Evolutionary conservation across 2,797 vertebrate species (phyloP).

Genomic region (Bradypodion ventrale): DNA sequence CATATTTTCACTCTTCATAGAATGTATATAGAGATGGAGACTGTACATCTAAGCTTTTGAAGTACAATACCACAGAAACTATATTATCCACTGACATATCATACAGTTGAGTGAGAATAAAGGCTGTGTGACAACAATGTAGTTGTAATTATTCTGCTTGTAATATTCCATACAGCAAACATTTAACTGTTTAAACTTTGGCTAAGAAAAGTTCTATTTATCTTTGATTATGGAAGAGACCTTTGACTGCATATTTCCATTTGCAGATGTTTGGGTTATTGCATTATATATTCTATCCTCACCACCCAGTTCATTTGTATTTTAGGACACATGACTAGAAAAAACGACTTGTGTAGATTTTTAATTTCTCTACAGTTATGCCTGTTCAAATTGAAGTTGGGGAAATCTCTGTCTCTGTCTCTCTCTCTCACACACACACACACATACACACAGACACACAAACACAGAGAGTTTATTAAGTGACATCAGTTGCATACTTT

Average conservation of each 20-base stretch:
- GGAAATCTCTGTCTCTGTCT: not conserved
- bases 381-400: conserved; percentile 17
- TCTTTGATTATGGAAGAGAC: not conserved
- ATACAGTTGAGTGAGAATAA: not conserved
- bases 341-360: not conserved
- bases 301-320: not conserved
- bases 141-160: conserved; percentile 38
- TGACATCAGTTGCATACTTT: not conserved
- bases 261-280: conserved; percentile 21
- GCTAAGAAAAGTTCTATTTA: conserved; percentile 6
- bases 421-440: no score
- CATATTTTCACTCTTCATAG: not conserved
- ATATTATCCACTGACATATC: not conserved
- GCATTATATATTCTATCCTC: not conserved
- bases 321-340: not conserved
- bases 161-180: conserved; percentile 30
- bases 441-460: no score
- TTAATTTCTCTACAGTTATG: conserved; percentile 18
- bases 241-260: conserved; percentile 43
- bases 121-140: not conserved
- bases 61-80: not conserved
- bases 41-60: conserved; percentile 1
- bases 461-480: no score
- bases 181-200: conserved; percentile 8
- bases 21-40: not conserved